These are phyloP conservation scores for Zoanthus sociatus DNA, from an alignment of 92 coral and sea anemone species.

Conservation along the genomic window DNA sequence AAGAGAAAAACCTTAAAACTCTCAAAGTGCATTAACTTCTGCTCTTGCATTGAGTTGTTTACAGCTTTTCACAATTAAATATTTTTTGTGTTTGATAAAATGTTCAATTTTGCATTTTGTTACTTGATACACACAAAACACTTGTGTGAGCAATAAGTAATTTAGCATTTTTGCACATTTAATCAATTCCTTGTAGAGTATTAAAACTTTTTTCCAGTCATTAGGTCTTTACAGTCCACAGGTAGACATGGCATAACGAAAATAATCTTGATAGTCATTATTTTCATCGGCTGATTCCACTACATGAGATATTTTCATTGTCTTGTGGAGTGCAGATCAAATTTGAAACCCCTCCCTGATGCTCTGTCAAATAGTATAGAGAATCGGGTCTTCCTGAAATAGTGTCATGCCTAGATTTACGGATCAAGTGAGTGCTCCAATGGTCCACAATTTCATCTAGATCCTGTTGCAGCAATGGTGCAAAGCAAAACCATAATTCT, in stretches of 20 bases:
- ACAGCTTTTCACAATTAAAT: no score
- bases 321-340: neutral
- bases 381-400: slow-evolving; percentile 21
- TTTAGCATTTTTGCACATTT: no score
- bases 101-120: neutral
- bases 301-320: slow-evolving; percentile 58
- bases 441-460: slow-evolving; percentile 12
- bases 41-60: no score
- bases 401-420: slow-evolving; percentile 14
- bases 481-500: slow-evolving; percentile 11
- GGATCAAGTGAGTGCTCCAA: slow-evolving; percentile 12
- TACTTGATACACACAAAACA: neutral
- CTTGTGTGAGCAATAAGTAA: neutral
- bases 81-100: no score
- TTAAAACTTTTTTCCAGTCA: slow-evolving; percentile 57
- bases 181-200: slow-evolving; percentile 13
- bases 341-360: neutral
- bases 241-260: slow-evolving; percentile 56
- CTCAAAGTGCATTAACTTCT: no score
- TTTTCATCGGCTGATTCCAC: slow-evolving; percentile 50
- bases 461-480: slow-evolving; percentile 22
- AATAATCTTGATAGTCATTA: slow-evolving; percentile 62
- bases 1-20: no score
- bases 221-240: slow-evolving; percentile 49
- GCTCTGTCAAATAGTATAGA: slow-evolving; percentile 14